Base-by-base conservation (phyloP, 2,888 invertebrate genomes). In the Drosophila lacicola region DNA sequence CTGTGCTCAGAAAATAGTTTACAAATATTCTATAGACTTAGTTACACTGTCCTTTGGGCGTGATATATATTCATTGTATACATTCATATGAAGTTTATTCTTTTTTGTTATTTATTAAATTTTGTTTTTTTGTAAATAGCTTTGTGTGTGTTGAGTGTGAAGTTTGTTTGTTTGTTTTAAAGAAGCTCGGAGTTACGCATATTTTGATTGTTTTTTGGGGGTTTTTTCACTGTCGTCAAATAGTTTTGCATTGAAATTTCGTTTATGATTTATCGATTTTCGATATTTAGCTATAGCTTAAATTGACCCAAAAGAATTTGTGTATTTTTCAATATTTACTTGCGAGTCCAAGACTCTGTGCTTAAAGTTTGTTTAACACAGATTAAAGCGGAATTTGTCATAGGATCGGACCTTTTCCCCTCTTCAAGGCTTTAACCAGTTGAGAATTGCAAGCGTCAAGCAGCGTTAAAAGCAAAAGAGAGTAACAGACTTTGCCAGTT, bases 1-100 rank as follows among this genome's bases (percentile, higher is more conserved):
- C 82, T 76, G 87, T 88, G 89, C 87, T 84, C 87, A 83, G 81
- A 88, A 84, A 84, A 84, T 88, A 88, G 87, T 78, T 87, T 88
- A 88, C 75, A 88, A 80, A 78, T 88, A 81, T 86, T 56, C 67
- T 83, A 70, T 70, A 88, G 87, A 81, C 63, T 80, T 86, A 78
- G 88, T 88, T 83, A 83, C 88, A 78, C 83, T 88, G 83, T 86
- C 85, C 68, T 70, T 84, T 84, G 89, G 89, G 89, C 89, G 60
- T 86, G 78, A 88, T 78, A 66, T 74, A 67, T 54, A 57, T 46
- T 62, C 42, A 44, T 50, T 57, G 70, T 74, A 61, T 63, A 68
- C 70, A 58, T 62, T 56, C 39, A 50, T 50, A 55, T 66, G 21
- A 47, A 47, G 54, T 41, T 51, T 11, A 13, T 44, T 49, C 8